Base-by-base conservation (phyloP, 2,888 invertebrate species). In the Heliconius sara region DNA sequence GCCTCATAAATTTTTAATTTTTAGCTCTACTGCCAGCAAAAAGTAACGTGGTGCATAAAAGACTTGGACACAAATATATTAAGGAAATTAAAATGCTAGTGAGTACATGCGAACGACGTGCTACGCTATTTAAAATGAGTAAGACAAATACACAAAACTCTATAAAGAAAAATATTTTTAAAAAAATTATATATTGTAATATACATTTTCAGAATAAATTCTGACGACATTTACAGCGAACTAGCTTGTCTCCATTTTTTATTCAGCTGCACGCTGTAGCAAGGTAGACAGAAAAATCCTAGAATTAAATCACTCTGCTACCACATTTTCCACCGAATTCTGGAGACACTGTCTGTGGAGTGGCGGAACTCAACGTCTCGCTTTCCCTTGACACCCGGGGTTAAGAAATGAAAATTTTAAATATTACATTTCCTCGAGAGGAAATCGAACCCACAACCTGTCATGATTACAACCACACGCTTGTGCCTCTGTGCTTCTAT, bases 61-160 rank as follows among this genome's bases (percentile, higher is more conserved):
- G 25, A 47, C 70, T 9, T 25, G 70, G 25, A 70, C 43, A 47
- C 70, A 70, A 43, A 70, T 70, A 43, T 70, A 43, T 70, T 70
- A 47, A 70, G 43, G 70, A 70, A 43, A 70, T 70, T 25, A 43
- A 70, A 70, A 43, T 43, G 43, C 43, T 70, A 27, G 68, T 39
- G 47, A 9, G 43, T 70, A 70, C 43, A 16, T 70, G 43, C 25
- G 25, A 43, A 25, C 25, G 70, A 25, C 43, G 43, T 70, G 70
- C 68, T 39, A 68, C 39, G 68, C 43, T 25, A 27, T 43, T 70
- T 70, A 70, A 43, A 70, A 70, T 47, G 25, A 70, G 47, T 25
- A 43, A 70, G 70, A 43, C 70, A 70, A 70, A 68, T 43, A 68
- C 43, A 47, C 43, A 13, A n/a, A 70, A 25, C 25, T 70, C 43